A percentile compares a stretch with the other conserved stretches of the same genome.
Evolutionary conservation across 2,797 vertebrate genomes (phyloP).

Genomic region (Balearica regulorum): DNA sequence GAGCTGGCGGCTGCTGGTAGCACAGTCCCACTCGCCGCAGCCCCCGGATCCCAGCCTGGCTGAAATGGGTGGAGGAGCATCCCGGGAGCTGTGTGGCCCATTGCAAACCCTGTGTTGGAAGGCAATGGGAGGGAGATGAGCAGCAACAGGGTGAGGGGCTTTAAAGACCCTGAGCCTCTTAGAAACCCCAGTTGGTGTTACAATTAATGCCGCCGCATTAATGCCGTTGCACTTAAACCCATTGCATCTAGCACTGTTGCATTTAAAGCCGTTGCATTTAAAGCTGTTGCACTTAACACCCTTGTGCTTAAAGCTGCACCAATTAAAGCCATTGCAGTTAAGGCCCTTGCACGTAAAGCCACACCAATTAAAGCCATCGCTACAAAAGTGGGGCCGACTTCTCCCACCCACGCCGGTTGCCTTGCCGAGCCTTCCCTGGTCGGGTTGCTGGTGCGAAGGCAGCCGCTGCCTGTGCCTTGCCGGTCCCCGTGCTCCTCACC

Average conservation of each 20-base stretch:
- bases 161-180: background rate
- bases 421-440: background rate
- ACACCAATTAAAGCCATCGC: fast-evolving
- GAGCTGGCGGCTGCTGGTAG: background rate
- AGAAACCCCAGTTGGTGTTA: background rate
- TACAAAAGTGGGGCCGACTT: fast-evolving
- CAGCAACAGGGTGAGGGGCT: background rate
- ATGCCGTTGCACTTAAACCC: background rate
- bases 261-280: background rate
- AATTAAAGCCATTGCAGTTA: background rate
- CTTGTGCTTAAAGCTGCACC: background rate
- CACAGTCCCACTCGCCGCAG: fast-evolving
- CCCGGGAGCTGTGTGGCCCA: fast-evolving
- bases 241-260: background rate
- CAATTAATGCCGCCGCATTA: background rate
- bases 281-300: background rate
- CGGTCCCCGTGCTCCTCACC: background rate
- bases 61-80: background rate
- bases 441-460: background rate
- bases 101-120: background rate
- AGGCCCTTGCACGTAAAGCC: background rate
- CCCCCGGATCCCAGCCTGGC: background rate
- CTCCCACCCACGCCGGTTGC: fast-evolving
- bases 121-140: background rate
- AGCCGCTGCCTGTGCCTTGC: background rate